Evolutionary conservation across 2,888 invertebrate species (phyloP).

Genomic region (Baronia brevicornis): DNA sequence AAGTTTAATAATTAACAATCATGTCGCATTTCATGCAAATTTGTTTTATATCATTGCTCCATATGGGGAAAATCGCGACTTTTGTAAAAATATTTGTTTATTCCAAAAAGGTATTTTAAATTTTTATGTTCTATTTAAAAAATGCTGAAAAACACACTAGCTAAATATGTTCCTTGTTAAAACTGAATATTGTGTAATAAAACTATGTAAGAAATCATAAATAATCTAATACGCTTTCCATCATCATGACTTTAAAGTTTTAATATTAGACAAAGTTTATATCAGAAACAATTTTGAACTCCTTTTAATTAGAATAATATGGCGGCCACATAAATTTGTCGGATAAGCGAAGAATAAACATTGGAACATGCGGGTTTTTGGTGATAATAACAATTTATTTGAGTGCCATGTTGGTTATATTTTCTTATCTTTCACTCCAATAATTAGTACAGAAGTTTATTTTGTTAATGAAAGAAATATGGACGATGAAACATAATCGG

Average conservation of each 20-base stretch:
- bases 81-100: too few relatives aligned
- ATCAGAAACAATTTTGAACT: conserved; percentile 1
- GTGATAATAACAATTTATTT: conserved; percentile 9
- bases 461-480: conserved; percentile 18
- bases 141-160: too few relatives aligned
- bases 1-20: too few relatives aligned
- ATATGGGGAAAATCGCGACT: too few relatives aligned
- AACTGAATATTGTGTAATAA: too few relatives aligned
- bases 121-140: not conserved
- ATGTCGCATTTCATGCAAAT: too few relatives aligned
- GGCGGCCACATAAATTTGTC: conserved; percentile 60
- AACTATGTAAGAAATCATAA: too few relatives aligned
- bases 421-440: too few relatives aligned
- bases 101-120: conserved; percentile 1
- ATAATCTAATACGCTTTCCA: too few relatives aligned
- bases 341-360: conserved; percentile 44
- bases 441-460: conserved; percentile 9
- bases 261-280: conserved; percentile 8
- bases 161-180: too few relatives aligned
- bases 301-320: conserved; percentile 23
- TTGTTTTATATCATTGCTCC: too few relatives aligned
- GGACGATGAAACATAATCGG: conserved; percentile 17
- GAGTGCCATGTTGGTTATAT: too few relatives aligned
- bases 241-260: conserved; percentile 3
- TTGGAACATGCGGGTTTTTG: conserved; percentile 51